Conservation (phyloP, 2,113 vertebrate species). For the Rhagologus leucostigma region DNA sequence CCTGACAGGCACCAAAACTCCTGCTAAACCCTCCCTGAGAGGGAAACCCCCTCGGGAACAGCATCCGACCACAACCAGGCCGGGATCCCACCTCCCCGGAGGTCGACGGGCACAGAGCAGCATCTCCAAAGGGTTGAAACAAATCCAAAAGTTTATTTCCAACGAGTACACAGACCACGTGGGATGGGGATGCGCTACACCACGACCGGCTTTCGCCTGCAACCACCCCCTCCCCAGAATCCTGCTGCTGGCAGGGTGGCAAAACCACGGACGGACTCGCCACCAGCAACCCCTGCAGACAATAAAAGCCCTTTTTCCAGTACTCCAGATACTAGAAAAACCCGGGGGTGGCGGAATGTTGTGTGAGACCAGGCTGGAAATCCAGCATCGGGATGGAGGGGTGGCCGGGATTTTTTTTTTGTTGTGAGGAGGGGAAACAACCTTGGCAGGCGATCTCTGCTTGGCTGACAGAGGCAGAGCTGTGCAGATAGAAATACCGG, state of each 20-base stretch:
- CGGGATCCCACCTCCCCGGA: background rate
- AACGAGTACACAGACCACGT: constrained; percentile 69
- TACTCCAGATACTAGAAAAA: background rate
- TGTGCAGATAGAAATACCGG: constrained; percentile 9
- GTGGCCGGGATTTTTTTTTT: background rate
- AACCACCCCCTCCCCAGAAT: constrained; percentile 18
- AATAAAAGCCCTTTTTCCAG: background rate
- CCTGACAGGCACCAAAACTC: fast-evolving
- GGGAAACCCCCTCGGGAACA: background rate
- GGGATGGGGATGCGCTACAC: constrained; percentile 70
- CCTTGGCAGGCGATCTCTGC: constrained; percentile 14
- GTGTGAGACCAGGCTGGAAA: background rate
- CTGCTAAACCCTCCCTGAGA: fast-evolving
- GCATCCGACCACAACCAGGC: background rate
- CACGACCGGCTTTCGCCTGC: background rate
- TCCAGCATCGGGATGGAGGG: background rate
- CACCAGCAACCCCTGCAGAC: background rate
- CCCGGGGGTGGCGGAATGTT: background rate
- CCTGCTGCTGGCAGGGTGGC: background rate
- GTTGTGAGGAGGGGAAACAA: background rate
- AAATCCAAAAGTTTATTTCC: constrained; percentile 78
- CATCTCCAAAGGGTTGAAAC: constrained; percentile 40
- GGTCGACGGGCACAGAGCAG: fast-evolving
- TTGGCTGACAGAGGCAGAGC: constrained; percentile 14
- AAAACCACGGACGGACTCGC: background rate